Conservation (phyloP, 2,113 vertebrate genomes). For the Saccopteryx leptura region DNA sequence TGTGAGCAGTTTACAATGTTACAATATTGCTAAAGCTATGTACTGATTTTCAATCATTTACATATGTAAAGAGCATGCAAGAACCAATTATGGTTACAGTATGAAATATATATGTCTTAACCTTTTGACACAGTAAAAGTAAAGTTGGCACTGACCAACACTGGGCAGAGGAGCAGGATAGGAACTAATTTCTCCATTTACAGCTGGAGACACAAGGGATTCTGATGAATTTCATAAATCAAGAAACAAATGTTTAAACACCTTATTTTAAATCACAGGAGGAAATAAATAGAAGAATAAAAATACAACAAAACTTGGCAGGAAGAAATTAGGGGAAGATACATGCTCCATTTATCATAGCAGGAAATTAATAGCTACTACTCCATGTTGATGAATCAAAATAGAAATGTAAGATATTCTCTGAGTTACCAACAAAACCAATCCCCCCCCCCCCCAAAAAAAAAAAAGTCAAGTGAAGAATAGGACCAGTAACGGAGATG, state of each 20-base stretch:
- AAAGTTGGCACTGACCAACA: neutral
- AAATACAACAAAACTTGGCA: slow-evolving; percentile 58
- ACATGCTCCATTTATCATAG: neutral
- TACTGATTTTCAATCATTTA: slow-evolving; percentile 44
- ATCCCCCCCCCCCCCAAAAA: fast-evolving
- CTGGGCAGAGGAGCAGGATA: neutral
- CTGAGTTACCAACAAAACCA: slow-evolving; percentile 21
- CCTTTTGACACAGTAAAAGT: slow-evolving; percentile 31
- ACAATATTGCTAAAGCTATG: neutral
- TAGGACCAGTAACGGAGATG: fast-evolving
- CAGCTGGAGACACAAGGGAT: neutral
- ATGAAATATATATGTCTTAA: slow-evolving; percentile 25
- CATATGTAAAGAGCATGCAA: slow-evolving; percentile 35
- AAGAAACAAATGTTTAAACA: neutral
- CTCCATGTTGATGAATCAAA: slow-evolving; percentile 40
- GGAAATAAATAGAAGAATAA: slow-evolving; percentile 57
- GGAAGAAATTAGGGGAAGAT: slow-evolving; percentile 46
- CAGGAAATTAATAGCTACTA: neutral
- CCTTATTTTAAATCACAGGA: slow-evolving; percentile 35
- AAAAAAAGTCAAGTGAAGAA: neutral
- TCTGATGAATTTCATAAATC: slow-evolving; percentile 13
- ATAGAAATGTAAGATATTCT: slow-evolving; percentile 50
- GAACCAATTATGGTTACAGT: neutral
- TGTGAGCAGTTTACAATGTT: neutral
- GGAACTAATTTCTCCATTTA: neutral